Evolutionary conservation across 2,113 vertebrate genomes (phyloP), one percentile per base, ranked within the genome.

Genomic region (Ammodytes dubius): DNA sequence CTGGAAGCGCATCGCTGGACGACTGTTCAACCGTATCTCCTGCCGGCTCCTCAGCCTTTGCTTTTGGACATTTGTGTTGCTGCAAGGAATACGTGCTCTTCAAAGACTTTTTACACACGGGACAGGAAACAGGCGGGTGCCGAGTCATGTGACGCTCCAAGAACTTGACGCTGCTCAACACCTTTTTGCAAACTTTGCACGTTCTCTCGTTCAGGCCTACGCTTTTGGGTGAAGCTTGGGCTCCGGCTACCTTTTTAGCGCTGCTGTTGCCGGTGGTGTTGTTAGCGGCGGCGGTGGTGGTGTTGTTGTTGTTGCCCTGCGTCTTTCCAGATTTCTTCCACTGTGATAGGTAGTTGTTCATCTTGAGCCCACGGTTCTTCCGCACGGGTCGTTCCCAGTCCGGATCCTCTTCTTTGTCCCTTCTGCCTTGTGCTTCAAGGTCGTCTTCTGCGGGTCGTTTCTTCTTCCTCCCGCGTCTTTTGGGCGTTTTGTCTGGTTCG

Each of bases 351-450:
- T 91, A 93, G 0, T 88, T 68, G 37, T 92, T 94, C 93, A 94
- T 94, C 79, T 93, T 93, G 4, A 92, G 90, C 0, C 92, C 93
- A 1, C 93, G 81, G 80, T 93, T 94, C 72, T 91, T 92, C 57
- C 93, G 78, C 37, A 93, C 90, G 0, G 91, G 91, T 67, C 92
- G 79, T 17, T 90, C 80, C 64, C 79, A 79, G 0, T 91, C 90
- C 0, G 79, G 50, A 6, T 90, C 79, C 0, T 82, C 72, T 5
- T 58, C 45, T 37, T 61, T 45, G 2, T 19, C 67, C 35, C 0
- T 79, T 67, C 15, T 59, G 56, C 72, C 66, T 47, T 74, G 74
- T 9, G 43, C 14, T 43, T 86, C 39, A 7, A 79, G 89, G 70
- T 88, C 90, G 43, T 83, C 79, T 5, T 93, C 88, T 1, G 4